Percentiles rank a stretch among this genome's conserved stretches.
These are phyloP conservation scores for Rhadinocentrus ornatus DNA, from an alignment of 2,797 vertebrate genomes.

Conservation along the genomic window DNA sequence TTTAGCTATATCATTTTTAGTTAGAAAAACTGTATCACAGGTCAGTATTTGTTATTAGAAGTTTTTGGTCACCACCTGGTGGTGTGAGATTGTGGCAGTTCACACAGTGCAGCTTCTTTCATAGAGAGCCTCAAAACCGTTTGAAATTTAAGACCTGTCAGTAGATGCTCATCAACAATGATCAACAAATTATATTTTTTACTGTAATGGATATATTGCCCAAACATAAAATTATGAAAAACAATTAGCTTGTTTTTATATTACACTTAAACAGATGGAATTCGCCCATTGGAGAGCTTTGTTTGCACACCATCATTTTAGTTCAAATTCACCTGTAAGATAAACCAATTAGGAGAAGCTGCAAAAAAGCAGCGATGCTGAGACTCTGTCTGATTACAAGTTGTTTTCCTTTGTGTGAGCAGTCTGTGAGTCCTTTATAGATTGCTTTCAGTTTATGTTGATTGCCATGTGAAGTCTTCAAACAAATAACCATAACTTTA, in stretches of 20 bases:
- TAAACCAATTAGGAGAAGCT: no score
- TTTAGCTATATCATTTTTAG: neutral
- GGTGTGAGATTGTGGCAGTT: conserved; percentile 31
- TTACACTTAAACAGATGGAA: neutral
- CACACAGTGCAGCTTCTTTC: neutral
- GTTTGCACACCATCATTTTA: neutral
- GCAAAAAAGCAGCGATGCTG: neutral
- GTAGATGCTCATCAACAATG: neutral
- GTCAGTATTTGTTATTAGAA: conserved; percentile 4
- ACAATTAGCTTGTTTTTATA: no score
- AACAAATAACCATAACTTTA: conserved; percentile 28
- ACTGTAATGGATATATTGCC: neutral
- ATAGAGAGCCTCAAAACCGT: neutral
- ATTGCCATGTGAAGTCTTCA: neutral
- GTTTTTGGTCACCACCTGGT: conserved; percentile 63
- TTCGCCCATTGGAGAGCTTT: neutral
- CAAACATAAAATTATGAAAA: no score
- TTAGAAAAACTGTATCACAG: neutral
- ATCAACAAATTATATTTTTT: neutral
- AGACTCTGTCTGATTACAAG: neutral
- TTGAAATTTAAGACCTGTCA: neutral
- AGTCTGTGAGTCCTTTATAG: neutral
- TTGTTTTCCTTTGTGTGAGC: neutral
- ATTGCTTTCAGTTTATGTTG: neutral
- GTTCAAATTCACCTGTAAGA: neutral